Base-by-base conservation (phyloP, 2,797 vertebrate genomes). In the Acrocephalus scirpaceus region DNA sequence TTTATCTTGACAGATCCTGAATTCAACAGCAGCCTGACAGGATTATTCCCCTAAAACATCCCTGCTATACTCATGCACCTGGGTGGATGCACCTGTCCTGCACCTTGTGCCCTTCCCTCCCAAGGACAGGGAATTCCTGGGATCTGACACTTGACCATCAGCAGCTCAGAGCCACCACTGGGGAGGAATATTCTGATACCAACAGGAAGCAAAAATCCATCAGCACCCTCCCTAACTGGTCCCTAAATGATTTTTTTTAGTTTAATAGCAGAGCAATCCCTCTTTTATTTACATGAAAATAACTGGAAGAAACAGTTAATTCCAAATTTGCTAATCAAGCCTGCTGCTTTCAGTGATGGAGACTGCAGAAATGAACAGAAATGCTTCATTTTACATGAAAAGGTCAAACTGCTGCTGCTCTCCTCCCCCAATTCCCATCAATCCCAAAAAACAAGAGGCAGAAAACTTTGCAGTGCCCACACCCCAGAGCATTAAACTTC, bases 401-500 rank as follows among this genome's bases (percentile, higher is more conserved):
- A 69, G 7, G 4, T 19, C 44, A 71, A 18, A 40, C 17, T 26
- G 5, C 11, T 69, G 50, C 47, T 87, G 74, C 38, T 66, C 48
- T 47, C 19, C 12, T 4, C 8, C n/a, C 20, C 7, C 22, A 0
- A 2, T 9, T 54, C 29, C 2, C 2, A 75, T 16, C 48, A 81
- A 27, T 5, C 36, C 18, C 19, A 38, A 77, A 50, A 4, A 74
- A 15, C 38, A 18, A 51, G 10, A 72, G 10, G 5, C 0, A 45
- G 18, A 34, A 42, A 66, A 61, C 23, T 30, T 5, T 13, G 36
- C 67, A 38, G 23, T 8, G 21, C 70, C n/a, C 38, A 16, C 30
- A 29, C 8, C 17, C n/a, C 23, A 2, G 14, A 45, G 22, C 1
- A 2, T 7, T 32, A 1, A 73, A 34, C 16, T 58, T 42, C 0